Conservation (phyloP, 1,140 invertebrate genomes). For the Drosophila sproati region DNA sequence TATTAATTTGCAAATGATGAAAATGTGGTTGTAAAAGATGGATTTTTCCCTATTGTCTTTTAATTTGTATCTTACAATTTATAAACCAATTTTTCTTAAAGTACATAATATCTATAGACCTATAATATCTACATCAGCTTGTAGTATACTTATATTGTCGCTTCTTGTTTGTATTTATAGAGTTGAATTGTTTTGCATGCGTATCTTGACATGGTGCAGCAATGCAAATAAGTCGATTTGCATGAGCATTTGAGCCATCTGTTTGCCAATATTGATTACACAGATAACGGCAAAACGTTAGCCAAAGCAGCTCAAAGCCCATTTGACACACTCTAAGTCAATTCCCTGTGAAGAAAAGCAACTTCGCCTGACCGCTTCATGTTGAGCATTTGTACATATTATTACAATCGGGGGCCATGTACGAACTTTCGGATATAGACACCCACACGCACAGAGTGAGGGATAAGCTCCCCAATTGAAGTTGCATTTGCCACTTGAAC, state of each 20-base stretch:
- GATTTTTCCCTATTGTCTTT: not conserved
- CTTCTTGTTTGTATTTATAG: not conserved
- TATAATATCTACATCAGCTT: not conserved
- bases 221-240: conserved; percentile 25
- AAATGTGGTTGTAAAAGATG: too few species aligned
- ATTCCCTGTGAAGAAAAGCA: conserved; percentile 16
- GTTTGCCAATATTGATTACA: conserved; percentile 35
- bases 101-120: not conserved
- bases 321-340: conserved; percentile 34
- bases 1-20: not conserved
- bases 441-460: not conserved
- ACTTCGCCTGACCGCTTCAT: conserved; percentile 32
- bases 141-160: not conserved
- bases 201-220: not conserved
- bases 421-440: conserved; percentile 21
- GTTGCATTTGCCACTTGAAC: conserved; percentile 43
- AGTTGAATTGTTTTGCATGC: not conserved
- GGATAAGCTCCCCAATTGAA: conserved; percentile 45
- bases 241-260: conserved; percentile 13
- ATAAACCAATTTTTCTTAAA: not conserved
- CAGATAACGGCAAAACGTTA: conserved; percentile 1
- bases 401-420: conserved; percentile 42
- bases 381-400: conserved; percentile 43
- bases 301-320: conserved; percentile 10
- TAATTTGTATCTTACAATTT: too few species aligned